Conservation (phyloP, 2,797 vertebrate species). For the Halcyon chelicuti region DNA sequence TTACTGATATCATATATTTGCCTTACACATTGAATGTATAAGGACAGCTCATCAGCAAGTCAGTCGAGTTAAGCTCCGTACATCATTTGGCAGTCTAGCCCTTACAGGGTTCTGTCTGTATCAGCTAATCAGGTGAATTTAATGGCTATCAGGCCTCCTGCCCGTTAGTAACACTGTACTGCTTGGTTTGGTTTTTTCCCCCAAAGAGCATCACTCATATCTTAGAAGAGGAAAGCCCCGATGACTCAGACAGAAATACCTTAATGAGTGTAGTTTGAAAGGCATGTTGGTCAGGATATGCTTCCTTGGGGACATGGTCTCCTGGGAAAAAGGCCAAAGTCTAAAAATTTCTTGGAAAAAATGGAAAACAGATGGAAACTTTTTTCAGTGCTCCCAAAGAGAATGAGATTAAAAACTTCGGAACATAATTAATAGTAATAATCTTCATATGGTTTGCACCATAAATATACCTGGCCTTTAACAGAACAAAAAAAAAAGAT, state of each 20-base stretch:
- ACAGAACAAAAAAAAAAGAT: slow-evolving; percentile 13
- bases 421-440: slow-evolving; percentile 11
- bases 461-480: slow-evolving; percentile 51
- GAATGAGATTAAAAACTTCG: slow-evolving; percentile 38
- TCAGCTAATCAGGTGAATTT: neutral
- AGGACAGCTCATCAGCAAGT: neutral
- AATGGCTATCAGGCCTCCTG: neutral
- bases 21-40: neutral
- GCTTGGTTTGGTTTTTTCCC: neutral
- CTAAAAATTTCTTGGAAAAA: neutral
- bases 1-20: neutral
- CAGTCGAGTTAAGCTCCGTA: neutral
- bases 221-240: slow-evolving; percentile 56
- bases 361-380: neutral
- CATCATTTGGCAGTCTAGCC: neutral
- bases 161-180: neutral
- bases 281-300: neutral
- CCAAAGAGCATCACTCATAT: slow-evolving; percentile 17
- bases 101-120: neutral
- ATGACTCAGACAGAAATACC: slow-evolving; percentile 67
- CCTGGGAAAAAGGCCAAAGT: slow-evolving; percentile 18
- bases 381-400: neutral
- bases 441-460: slow-evolving; percentile 23
- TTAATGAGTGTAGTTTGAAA: slow-evolving; percentile 31
- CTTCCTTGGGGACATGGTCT: neutral